Conservation (phyloP, 2,113 vertebrate genomes). For the Donacobius atricapilla region DNA sequence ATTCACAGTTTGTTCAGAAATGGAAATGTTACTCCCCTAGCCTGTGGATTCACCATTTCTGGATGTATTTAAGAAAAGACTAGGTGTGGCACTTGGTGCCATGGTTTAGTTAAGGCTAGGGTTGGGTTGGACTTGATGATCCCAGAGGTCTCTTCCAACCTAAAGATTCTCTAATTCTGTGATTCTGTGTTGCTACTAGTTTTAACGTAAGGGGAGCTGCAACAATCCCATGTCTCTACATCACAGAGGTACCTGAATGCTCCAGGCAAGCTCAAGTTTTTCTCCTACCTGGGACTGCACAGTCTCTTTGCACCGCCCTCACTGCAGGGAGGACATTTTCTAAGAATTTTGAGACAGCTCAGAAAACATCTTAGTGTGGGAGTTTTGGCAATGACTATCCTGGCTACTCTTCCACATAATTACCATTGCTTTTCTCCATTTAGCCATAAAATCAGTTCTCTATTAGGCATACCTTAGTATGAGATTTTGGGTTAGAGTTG, state of each 20-base stretch:
- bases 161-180: no score
- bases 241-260: neutral
- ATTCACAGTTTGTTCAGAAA: neutral
- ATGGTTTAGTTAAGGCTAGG: no score
- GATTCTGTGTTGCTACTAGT: neutral
- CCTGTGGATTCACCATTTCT: no score
- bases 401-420: neutral
- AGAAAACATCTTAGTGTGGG: neutral
- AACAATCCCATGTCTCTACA: neutral
- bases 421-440: neutral
- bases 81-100: no score
- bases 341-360: neutral
- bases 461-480: neutral
- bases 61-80: no score
- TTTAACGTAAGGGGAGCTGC: neutral
- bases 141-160: no score
- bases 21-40: neutral
- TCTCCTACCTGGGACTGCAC: neutral
- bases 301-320: neutral
- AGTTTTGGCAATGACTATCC: neutral
- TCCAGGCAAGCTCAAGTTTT: neutral
- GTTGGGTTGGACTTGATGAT: no score
- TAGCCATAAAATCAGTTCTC: neutral
- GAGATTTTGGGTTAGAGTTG: neutral
- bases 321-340: neutral